Evolutionary conservation across 2,888 invertebrate genomes (phyloP), one percentile per base, ranked within the genome.

Genomic region (Melinaea marsaeus): DNA sequence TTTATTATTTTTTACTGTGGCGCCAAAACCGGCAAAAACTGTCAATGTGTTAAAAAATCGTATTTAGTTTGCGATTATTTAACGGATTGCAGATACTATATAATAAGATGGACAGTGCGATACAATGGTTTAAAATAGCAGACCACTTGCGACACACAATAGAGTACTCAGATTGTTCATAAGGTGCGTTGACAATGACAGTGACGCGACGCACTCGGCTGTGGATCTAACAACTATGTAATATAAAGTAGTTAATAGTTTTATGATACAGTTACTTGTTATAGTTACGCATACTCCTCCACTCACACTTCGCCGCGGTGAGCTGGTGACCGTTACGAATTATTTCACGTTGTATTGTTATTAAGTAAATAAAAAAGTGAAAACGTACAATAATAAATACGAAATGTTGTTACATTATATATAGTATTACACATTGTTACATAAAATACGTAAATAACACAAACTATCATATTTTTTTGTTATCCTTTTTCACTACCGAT

Each of bases 61-160:
- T 77, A 76, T 72, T 65, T 58, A 61, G 57, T 69, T 68, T 69
- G 79, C 79, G 73, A 72, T 76, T 80, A 74, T 80, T 82, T 65
- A 69, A 75, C 76, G 72, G 79, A 80, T 88, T 84, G 72, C 81
- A 80, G 80, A 78, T 72, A 70, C 60, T 68, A 71, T 64, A 79
- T 79, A 74, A 69, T 85, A 88, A 85, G 88, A 89, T 89, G 86
- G 84, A 86, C 79, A 87, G 89, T 90, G 90, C 90, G 90, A 89
- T 90, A 86, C 84, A 84, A 77, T 77, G 80, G 68, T 79, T 81
- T 83, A 80, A 81, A 84, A 80, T 73, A 72, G 73, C 76, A 81
- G 76, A 85, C 83, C 90, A 90, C 89, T 86, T 90, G 90, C 90
- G 89, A 90, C 90, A 90, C 90, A 90, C 89, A 87, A 85, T 78